phyloP scores from a whole-genome alignment of 2,888 invertebrate genomes.

The Lydus trimaculatus region DNA sequence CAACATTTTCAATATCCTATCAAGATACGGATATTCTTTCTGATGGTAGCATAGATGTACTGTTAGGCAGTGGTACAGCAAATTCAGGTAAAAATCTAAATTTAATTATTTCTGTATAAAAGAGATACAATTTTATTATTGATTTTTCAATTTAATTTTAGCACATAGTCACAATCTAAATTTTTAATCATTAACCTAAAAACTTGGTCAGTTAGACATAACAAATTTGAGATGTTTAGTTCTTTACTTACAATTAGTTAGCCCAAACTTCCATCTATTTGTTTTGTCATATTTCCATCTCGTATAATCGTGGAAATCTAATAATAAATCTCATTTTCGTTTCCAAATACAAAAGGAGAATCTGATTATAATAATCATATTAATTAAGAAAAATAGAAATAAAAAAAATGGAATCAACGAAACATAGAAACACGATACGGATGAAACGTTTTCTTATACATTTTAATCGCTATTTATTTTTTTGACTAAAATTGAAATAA shows the following conservation, averaged over 20 bases:
- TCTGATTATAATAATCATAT: not conserved
- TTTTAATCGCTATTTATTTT: slow-evolving; percentile 8
- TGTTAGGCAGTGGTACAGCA: slow-evolving; percentile 66
- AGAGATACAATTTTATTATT: not conserved
- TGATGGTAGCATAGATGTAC: slow-evolving; percentile 66
- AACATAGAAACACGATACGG: not conserved
- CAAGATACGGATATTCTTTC: slow-evolving; percentile 78
- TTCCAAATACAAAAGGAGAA: not conserved
- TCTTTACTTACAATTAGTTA: no score
- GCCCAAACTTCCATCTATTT: not conserved
- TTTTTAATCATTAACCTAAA: not conserved
- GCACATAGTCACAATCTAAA: not conserved
- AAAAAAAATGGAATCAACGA: not conserved
- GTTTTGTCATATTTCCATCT: not conserved
- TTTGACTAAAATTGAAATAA: not conserved
- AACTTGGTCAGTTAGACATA: not conserved
- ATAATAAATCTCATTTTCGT: not conserved
- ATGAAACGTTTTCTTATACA: not conserved
- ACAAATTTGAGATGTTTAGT: not conserved
- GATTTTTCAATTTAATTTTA: not conserved
- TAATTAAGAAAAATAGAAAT: not conserved
- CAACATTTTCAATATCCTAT: slow-evolving; percentile 75
- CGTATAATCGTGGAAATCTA: not conserved
- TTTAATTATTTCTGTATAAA: no score
- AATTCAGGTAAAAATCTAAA: slow-evolving; percentile 54